Base-by-base conservation (phyloP, 2,797 vertebrate genomes). In the Carduelis carduelis region DNA sequence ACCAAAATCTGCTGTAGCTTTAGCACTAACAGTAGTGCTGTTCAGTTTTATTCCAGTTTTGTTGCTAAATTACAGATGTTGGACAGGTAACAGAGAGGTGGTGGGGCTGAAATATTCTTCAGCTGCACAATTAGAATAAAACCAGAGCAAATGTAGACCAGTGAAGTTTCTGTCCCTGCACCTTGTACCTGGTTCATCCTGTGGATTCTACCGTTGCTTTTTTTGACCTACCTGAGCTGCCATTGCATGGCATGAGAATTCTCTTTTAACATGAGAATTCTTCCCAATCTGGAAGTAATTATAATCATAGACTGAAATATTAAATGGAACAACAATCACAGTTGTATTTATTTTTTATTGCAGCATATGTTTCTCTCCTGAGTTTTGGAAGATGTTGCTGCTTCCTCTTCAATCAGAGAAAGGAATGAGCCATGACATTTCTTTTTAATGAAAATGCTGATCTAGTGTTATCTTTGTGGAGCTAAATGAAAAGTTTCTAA, bases 401-500 rank as follows among this genome's bases (percentile, higher is more conserved):
- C 61, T 68, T 92, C 83, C 49, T 85, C 85, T 92, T 94, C 84
- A 89, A 72, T 96, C 84, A 92, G 60, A 80, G 81, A 88, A 92
- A 95, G 79, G 90, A 93, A 93, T 90, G 92, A 93, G 85, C 76
- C 90, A 74, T 97, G 84, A 93, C 89, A 57, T 94, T 96, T 86
- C 56, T 80, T 80, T 95, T 87, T 92, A 96, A 96, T 95, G 90
- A 90, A 96, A 96, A 94, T 93, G 79, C 92, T 95, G 81, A 95
- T 93, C 34, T 78, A 49, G 49, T 84, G 30, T 89, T 79, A 57
- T 93, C 87, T 89, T 95, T 44, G 55, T 74, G 35, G 68, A 59
- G 18, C 41, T 89, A 87, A 95, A 87, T 59, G 74, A 90, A 92
- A 84, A 90, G 47, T 69, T 93, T 91, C 65, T 72, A 53, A 83